Percentiles rank a stretch among this genome's conserved stretches.
Evolutionary conservation across 92 coral and sea anemone species (phyloP).

Genomic region (Parazoanthus atlanticus): DNA sequence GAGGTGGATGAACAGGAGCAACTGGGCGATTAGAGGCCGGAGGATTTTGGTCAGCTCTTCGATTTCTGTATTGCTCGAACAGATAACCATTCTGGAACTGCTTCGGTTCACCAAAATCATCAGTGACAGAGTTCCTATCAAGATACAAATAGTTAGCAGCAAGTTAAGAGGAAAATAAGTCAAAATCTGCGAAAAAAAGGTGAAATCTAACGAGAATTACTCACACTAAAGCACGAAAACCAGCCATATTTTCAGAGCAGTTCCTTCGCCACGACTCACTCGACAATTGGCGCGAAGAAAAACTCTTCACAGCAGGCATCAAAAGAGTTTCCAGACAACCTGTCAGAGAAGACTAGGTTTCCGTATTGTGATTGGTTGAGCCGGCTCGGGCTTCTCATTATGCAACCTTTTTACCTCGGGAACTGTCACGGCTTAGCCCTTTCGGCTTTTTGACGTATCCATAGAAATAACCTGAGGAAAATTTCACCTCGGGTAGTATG

Average conservation of each 20-base stretch:
- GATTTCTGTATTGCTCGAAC: constrained; percentile 1
- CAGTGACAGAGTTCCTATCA: constrained; percentile 18
- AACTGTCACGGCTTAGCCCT: constrained; percentile 43
- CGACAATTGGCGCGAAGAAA: constrained; percentile 25
- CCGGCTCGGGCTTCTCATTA: constrained; percentile 46
- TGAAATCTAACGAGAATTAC: constrained; percentile 3
- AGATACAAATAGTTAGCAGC: constrained; percentile 15
- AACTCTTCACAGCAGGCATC: constrained; percentile 41
- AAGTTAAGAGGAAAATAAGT: constrained; percentile 14
- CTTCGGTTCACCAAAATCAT: constrained; percentile 9
- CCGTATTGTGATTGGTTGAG: constrained; percentile 34
- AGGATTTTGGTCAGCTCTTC: constrained; percentile 9
- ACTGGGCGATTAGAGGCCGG: constrained; percentile 5
- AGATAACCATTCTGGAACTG: constrained; percentile 1
- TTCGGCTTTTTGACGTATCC: constrained; percentile 50
- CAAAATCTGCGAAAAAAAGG: constrained; percentile 28
- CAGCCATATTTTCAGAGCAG: constrained; percentile 26
- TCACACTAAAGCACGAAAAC: background rate
- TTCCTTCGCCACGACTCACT: constrained; percentile 25
- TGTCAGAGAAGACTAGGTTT: constrained; percentile 30
- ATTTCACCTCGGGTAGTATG: too few species aligned
- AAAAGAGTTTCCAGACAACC: constrained; percentile 43
- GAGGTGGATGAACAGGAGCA: constrained; percentile 15
- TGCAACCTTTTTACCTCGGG: constrained; percentile 48
- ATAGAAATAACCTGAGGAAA: background rate